Conservation (phyloP, 2,888 invertebrate genomes). For the Erebia ligea region DNA sequence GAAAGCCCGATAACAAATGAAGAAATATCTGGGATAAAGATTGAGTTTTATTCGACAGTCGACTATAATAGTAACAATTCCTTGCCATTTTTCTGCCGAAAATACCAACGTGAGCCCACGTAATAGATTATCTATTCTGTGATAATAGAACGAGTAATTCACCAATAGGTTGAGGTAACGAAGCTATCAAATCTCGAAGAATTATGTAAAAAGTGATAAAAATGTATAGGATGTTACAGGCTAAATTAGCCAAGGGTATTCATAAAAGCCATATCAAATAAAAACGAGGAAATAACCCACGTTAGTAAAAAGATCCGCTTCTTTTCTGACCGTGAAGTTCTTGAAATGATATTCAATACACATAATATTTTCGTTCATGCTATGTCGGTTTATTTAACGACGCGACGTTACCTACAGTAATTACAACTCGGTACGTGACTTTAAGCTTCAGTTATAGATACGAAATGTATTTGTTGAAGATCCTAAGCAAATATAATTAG, state of each 20-base stretch:
- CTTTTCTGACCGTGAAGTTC: conserved; percentile 10
- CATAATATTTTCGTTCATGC: neutral
- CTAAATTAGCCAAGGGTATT: neutral
- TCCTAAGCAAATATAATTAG: conserved; percentile 40
- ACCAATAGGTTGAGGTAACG: too few relatives aligned
- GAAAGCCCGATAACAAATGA: too few relatives aligned
- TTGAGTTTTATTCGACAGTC: too few relatives aligned
- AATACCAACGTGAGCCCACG: too few relatives aligned
- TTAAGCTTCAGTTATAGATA: conserved; percentile 23
- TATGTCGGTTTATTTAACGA: neutral
- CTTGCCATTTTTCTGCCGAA: too few relatives aligned
- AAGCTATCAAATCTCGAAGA: too few relatives aligned
- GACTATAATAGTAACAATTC: too few relatives aligned
- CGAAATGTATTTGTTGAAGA: conserved; percentile 36
- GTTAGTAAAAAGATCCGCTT: neutral
- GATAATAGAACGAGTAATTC: too few relatives aligned
- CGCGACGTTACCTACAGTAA: conserved; percentile 10
- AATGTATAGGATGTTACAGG: too few relatives aligned
- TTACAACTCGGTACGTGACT: conserved; percentile 27
- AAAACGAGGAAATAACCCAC: neutral
- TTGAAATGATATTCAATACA: conserved; percentile 3
- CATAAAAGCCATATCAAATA: conserved; percentile 12
- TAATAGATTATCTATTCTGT: too few relatives aligned
- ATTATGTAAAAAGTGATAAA: neutral
- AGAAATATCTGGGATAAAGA: too few relatives aligned